These are phyloP conservation scores for Hydrophis major DNA, from an alignment of 2,797 vertebrate species.

Conservation along the genomic window DNA sequence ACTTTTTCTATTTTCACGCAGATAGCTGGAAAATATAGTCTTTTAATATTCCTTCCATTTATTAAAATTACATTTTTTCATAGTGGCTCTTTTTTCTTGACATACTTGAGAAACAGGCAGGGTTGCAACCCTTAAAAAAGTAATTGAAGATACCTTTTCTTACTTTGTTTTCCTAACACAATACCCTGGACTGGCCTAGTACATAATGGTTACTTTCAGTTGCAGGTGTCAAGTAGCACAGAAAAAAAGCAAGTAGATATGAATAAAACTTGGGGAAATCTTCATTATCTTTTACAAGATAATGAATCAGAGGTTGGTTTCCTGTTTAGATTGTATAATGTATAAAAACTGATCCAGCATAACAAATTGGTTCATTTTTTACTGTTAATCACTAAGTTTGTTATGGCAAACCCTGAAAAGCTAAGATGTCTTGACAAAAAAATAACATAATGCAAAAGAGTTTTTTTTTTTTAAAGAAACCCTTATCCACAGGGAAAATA, in stretches of 20 bases:
- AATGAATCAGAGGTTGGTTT: neutral
- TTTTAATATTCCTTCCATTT: neutral
- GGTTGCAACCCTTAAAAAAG: neutral
- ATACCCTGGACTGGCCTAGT: neutral
- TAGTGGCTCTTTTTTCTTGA: neutral
- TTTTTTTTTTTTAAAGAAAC: neutral
- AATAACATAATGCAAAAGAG: neutral
- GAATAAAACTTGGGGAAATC: neutral
- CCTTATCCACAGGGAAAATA: neutral
- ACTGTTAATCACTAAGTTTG: neutral
- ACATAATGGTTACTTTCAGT: neutral
- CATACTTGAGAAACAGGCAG: neutral
- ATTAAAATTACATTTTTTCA: neutral
- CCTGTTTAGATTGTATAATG: neutral
- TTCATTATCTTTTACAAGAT: neutral
- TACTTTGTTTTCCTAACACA: neutral
- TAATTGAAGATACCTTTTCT: neutral
- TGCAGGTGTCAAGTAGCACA: neutral
- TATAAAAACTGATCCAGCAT: neutral
- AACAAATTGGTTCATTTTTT: neutral
- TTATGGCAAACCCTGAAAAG: neutral
- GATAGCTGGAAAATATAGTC: neutral
- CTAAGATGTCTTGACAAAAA: neutral
- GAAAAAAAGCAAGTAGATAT: neutral
- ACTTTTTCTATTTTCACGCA: neutral